phyloP scores from a whole-genome alignment of 1,140 invertebrate genomes.

The Orchesella cincta region DNA sequence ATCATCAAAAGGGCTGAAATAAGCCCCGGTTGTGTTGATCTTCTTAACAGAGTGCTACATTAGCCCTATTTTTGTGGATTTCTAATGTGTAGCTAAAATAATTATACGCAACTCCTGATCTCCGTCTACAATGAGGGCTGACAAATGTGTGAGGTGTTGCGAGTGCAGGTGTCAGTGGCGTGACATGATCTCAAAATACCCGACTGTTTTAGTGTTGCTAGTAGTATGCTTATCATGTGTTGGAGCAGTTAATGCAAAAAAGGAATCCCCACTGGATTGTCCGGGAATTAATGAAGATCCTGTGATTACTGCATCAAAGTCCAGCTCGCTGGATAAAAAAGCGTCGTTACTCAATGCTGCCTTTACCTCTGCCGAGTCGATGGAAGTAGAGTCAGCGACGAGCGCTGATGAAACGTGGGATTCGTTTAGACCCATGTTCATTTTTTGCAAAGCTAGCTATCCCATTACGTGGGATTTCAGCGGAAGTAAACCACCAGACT shows the following conservation, averaged over 20 bases:
- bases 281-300: neutral
- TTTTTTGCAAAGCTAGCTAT: constrained; percentile 38
- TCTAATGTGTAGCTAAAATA: neutral
- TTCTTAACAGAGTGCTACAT: too few relatives aligned
- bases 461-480: constrained; percentile 37
- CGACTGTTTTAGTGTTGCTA: neutral
- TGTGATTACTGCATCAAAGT: neutral
- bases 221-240: neutral
- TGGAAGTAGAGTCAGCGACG: constrained; percentile 12
- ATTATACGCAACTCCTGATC: neutral
- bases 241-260: constrained; percentile 2
- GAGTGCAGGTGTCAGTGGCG: neutral
- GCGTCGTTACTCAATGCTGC: neutral
- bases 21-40: too few relatives aligned
- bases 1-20: too few relatives aligned
- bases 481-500: constrained; percentile 19
- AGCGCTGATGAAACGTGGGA: constrained; percentile 31
- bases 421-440: constrained; percentile 30
- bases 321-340: neutral
- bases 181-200: constrained; percentile 6
- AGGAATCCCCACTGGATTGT: constrained; percentile 1
- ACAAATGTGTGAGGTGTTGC: neutral
- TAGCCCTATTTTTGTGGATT: neutral
- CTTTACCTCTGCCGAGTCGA: constrained; percentile 1
- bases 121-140: constrained; percentile 6